Conservation (phyloP, 2,888 invertebrate genomes). For the Drosophila monieri region DNA sequence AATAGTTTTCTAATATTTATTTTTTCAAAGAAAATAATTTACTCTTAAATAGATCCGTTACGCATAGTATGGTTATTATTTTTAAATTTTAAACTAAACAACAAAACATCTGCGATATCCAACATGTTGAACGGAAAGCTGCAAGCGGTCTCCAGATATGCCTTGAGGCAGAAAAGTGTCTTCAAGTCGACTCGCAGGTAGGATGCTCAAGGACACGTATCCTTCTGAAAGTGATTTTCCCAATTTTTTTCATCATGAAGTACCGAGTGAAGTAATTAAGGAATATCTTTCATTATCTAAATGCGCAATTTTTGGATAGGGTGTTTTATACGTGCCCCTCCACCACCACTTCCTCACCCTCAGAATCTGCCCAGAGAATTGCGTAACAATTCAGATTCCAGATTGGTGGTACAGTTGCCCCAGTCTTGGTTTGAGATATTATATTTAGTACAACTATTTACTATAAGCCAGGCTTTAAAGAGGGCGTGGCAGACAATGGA, state of each 20-base stretch:
- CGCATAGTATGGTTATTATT: constrained; percentile 19
- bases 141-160: constrained; percentile 38
- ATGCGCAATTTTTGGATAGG: constrained; percentile 16
- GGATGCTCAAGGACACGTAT: neutral
- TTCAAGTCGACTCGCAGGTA: constrained; percentile 51
- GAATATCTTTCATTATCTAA: neutral
- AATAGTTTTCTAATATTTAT: neutral
- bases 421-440: neutral
- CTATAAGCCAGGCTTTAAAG: neutral
- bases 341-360: neutral
- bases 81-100: neutral
- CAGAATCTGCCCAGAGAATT: constrained; percentile 7
- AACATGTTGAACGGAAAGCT: constrained; percentile 50
- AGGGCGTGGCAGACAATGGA: constrained; percentile 1
- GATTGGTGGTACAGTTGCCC: constrained; percentile 21
- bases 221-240: neutral
- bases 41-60: neutral
- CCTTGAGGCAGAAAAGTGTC: constrained; percentile 34
- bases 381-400: constrained; percentile 22
- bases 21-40: neutral
- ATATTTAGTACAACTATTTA: neutral
- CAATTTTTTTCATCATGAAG: neutral
- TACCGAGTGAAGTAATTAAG: neutral
- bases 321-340: neutral
- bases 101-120: constrained; percentile 18